These are phyloP conservation scores for Stichopus horrens DNA, from an alignment of 53 echinoderm and acorn worm genomes.

Conservation along the genomic window DNA sequence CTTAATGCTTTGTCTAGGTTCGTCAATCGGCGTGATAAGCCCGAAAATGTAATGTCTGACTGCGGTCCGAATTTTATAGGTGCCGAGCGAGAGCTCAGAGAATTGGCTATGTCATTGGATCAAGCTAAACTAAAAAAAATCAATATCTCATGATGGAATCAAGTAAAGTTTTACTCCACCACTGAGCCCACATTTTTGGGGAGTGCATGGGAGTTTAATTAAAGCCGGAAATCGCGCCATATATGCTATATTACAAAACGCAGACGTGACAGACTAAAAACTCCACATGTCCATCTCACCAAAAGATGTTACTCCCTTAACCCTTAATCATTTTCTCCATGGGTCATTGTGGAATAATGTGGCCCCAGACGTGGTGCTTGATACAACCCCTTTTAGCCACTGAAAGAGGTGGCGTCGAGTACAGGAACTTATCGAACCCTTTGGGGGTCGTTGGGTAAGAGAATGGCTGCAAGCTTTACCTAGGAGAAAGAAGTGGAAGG, in stretches of 20 bases:
- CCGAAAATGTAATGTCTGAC: not conserved
- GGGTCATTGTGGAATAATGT: not conserved
- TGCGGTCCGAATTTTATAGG: not conserved
- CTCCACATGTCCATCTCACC: conserved; percentile 25
- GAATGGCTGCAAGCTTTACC: conserved; percentile 20
- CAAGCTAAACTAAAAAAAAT: not conserved
- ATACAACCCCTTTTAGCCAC: not conserved
- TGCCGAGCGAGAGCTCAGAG: not conserved
- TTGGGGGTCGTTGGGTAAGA: conserved; percentile 33
- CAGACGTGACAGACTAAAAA: conserved; percentile 32
- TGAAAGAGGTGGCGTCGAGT: conserved; percentile 48
- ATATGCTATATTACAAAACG: conserved; percentile 18
- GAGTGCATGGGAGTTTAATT: conserved; percentile 24
- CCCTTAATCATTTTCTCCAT: conserved; percentile 7
- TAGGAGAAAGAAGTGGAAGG: conserved; percentile 36
- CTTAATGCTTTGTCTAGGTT: conserved; percentile 42
- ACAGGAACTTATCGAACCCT: conserved; percentile 42
- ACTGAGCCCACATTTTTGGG: conserved; percentile 23
- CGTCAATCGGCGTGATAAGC: conserved; percentile 29
- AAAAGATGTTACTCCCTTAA: conserved; percentile 18
- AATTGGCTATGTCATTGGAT: not conserved
- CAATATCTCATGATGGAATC: not conserved
- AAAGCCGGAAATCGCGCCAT: conserved; percentile 28
- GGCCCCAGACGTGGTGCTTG: not conserved
- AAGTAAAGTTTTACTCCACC: not conserved